phyloP scores from a whole-genome alignment of 2,113 vertebrate species.

The Addax nasomaculatus region DNA sequence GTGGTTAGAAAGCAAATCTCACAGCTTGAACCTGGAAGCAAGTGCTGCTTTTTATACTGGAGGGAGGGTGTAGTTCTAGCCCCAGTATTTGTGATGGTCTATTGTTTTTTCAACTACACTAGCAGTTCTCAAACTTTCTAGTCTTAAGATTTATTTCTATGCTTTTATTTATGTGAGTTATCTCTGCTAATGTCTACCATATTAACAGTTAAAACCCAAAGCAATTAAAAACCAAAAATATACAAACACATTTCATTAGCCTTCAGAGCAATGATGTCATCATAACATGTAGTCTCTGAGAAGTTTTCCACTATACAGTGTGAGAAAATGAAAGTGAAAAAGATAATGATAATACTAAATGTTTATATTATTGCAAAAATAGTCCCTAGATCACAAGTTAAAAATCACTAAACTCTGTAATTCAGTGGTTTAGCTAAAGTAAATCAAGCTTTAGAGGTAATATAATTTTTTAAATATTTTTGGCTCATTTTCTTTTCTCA shows the following conservation, averaged over 20 bases:
- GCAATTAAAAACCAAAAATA: background rate
- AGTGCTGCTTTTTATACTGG: background rate
- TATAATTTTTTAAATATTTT: background rate
- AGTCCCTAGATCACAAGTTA: background rate
- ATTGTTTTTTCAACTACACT: background rate
- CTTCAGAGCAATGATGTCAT: background rate
- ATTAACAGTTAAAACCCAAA: background rate
- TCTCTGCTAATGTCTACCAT: background rate
- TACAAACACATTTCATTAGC: background rate
- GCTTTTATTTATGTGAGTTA: background rate
- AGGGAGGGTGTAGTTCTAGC: background rate
- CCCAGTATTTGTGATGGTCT: background rate
- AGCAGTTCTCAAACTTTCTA: background rate
- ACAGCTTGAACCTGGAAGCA: background rate
- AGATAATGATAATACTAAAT: background rate
- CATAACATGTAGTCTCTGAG: background rate
- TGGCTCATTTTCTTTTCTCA: background rate
- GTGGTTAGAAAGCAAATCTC: background rate
- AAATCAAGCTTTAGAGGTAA: background rate
- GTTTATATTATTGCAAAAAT: background rate
- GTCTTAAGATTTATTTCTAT: background rate
- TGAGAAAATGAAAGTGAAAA: background rate
- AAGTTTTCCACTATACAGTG: background rate
- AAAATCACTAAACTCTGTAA: background rate
- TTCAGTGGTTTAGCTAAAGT: too few relatives aligned